These are phyloP conservation scores for Illadopsis cleaveri DNA, from an alignment of 2,113 vertebrate species.

Conservation along the genomic window DNA sequence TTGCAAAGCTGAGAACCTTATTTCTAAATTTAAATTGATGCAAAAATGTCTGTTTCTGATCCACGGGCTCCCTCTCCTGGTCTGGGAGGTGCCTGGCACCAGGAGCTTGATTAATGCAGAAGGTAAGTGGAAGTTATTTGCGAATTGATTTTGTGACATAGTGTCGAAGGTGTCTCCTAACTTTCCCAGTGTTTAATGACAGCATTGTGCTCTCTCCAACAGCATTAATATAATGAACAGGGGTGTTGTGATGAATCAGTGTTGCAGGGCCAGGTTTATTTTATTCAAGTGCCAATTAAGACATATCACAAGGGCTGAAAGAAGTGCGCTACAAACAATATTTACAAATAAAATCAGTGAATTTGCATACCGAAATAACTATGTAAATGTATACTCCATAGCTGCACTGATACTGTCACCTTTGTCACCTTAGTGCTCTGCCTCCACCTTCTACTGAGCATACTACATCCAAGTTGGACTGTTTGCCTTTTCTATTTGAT, in stretches of 20 bases:
- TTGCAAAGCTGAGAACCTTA: neutral
- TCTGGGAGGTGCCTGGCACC: neutral
- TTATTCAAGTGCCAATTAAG: neutral
- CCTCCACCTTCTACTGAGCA: neutral
- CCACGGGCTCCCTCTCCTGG: conserved; percentile 64
- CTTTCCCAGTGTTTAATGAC: neutral
- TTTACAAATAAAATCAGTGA: neutral
- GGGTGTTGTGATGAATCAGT: neutral
- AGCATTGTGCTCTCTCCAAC: neutral
- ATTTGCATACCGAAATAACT: neutral
- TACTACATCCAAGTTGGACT: neutral
- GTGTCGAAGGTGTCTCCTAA: neutral
- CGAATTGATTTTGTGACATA: neutral
- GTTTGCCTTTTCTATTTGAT: neutral
- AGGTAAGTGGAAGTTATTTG: neutral
- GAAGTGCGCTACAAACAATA: neutral
- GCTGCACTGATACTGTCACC: neutral
- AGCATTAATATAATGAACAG: neutral
- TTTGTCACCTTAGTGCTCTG: neutral
- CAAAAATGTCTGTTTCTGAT: neutral
- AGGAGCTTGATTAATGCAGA: neutral
- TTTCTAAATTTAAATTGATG: neutral
- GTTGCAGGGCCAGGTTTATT: neutral
- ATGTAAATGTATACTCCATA: rapidly evolving
- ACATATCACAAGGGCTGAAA: neutral